Percentiles rank a stretch among this genome's conserved stretches.
Evolutionary conservation across 2,113 vertebrate species (phyloP).

Genomic region (Jacana jacana): DNA sequence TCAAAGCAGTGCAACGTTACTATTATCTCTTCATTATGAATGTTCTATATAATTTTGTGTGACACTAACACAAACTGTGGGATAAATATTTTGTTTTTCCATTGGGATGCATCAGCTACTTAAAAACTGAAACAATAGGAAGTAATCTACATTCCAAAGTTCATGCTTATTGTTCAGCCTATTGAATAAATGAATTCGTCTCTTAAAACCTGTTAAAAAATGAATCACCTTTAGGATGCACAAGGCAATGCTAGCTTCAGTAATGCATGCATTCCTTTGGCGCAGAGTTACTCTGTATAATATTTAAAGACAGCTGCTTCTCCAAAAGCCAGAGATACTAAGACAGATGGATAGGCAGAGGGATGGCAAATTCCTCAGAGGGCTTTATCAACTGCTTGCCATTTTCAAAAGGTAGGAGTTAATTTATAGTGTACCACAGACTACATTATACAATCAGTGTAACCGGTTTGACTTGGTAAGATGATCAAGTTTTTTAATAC

Average conservation of each 20-base stretch:
- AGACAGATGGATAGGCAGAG: slow-evolving; percentile 50
- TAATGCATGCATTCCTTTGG: slow-evolving; percentile 26
- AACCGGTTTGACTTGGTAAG: not conserved
- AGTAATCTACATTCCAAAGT: not conserved
- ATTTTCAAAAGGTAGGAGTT: not conserved
- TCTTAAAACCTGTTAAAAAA: slow-evolving; percentile 18
- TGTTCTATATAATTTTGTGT: not conserved
- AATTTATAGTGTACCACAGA: not conserved
- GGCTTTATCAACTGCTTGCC: not conserved
- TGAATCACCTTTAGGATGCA: slow-evolving; percentile 34
- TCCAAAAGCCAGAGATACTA: slow-evolving; percentile 15
- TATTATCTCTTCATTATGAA: not conserved
- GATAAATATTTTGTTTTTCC: slow-evolving; percentile 21
- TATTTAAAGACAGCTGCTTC: slow-evolving; percentile 43
- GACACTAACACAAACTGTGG: not conserved
- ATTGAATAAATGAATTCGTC: slow-evolving; percentile 11
- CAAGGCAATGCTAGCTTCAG: not conserved
- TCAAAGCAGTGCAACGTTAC: not conserved
- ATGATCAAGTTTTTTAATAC: not conserved
- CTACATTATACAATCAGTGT: not conserved
- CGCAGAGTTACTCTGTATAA: slow-evolving; percentile 8
- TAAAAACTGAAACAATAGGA: slow-evolving; percentile 6
- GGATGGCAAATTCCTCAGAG: slow-evolving; percentile 32
- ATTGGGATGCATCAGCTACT: not conserved
- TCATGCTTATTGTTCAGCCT: slow-evolving; percentile 2